A percentile compares a stretch with the other conserved stretches of the same genome.
phyloP scores from a whole-genome alignment of 2,888 invertebrate species.

The Athripsodes cinereus region DNA sequence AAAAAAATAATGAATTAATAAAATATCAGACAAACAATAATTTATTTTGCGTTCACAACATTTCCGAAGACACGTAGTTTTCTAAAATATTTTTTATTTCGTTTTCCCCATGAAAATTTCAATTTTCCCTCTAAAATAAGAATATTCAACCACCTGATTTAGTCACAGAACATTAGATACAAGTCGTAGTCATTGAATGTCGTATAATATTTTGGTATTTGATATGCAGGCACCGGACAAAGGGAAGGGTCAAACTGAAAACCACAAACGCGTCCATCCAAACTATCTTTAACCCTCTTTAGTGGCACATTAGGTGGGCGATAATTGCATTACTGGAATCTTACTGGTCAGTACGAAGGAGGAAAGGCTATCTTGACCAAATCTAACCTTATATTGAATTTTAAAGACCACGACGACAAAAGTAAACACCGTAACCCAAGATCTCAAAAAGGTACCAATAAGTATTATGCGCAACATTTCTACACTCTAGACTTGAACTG shows the following conservation, averaged over 20 bases:
- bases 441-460: too few relatives aligned
- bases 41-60: too few relatives aligned
- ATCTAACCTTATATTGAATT: not conserved
- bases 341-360: constrained; percentile 22
- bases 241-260: not conserved
- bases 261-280: constrained; percentile 13
- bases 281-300: constrained; percentile 14
- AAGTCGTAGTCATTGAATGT: not conserved
- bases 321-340: constrained; percentile 27
- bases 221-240: not conserved
- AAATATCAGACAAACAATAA: too few relatives aligned
- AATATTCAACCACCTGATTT: too few relatives aligned
- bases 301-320: constrained; percentile 23
- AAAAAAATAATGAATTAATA: too few relatives aligned
- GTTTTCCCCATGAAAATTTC: too few relatives aligned
- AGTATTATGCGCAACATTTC: too few relatives aligned
- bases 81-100: too few relatives aligned
- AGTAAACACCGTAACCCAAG: too few relatives aligned
- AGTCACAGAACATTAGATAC: not conserved
- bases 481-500: too few relatives aligned
- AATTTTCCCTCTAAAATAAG: too few relatives aligned
- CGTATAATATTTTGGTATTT: not conserved
- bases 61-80: too few relatives aligned
- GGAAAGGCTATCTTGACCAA: not conserved
- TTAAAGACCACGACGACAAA: not conserved